Evolutionary conservation across 2,797 vertebrate genomes (phyloP).

Genomic region (Botia kubotai): DNA sequence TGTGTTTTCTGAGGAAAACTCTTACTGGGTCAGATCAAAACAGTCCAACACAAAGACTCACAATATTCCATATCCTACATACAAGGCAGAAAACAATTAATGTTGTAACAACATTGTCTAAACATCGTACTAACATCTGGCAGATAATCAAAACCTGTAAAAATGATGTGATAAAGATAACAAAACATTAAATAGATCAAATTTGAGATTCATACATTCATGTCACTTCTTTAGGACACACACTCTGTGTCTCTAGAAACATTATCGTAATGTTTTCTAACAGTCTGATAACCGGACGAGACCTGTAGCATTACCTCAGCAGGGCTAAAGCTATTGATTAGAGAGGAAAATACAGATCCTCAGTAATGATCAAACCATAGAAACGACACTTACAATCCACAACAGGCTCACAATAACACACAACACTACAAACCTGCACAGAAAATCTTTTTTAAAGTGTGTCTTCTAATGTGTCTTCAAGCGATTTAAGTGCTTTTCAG

Average conservation of each 20-base stretch:
- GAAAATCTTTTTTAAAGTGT: background rate
- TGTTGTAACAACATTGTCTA: too few relatives aligned
- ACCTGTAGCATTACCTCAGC: constrained; percentile 24
- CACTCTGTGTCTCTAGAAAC: background rate
- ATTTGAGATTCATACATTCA: background rate
- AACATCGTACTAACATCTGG: too few relatives aligned
- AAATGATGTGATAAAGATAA: too few relatives aligned
- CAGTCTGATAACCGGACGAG: background rate
- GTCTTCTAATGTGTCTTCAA: background rate
- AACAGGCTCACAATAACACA: background rate
- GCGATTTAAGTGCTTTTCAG: background rate
- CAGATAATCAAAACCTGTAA: too few relatives aligned
- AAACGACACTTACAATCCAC: constrained; percentile 17
- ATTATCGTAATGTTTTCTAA: background rate
- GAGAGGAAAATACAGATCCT: constrained; percentile 7
- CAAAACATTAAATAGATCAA: background rate
- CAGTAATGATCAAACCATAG: constrained; percentile 14
- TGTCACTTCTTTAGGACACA: background rate
- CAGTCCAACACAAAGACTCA: background rate
- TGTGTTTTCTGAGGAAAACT: background rate
- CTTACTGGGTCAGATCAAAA: too few relatives aligned
- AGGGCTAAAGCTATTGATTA: constrained; percentile 24
- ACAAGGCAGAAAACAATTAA: too few relatives aligned
- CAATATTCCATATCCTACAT: background rate
- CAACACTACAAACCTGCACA: background rate